A percentile compares a stretch with the other conserved stretches of the same genome.
Evolutionary conservation across 2,113 vertebrate genomes (phyloP).

Genomic region (Pheucticus melanocephalus): DNA sequence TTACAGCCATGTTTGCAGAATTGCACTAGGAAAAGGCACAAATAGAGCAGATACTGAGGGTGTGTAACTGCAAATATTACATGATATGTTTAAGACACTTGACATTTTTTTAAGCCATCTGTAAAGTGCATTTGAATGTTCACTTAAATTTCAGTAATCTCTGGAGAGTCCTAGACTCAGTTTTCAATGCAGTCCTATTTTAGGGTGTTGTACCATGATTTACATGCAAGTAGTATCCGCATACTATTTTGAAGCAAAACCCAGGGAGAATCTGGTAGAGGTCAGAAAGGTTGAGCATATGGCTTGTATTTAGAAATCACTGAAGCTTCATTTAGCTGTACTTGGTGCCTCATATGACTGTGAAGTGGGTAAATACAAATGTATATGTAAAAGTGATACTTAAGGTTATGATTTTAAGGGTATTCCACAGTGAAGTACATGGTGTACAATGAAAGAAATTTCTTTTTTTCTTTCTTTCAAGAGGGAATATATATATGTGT

Average conservation of each 20-base stretch:
- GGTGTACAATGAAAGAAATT: neutral
- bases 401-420: neutral
- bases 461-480: neutral
- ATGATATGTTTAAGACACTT: neutral
- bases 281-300: neutral
- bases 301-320: neutral
- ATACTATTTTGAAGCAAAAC: constrained; percentile 12
- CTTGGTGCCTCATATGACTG: neutral
- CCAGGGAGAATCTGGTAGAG: neutral
- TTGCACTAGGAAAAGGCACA: neutral
- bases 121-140: constrained; percentile 26
- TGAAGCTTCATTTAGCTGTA: neutral
- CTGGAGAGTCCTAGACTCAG: neutral
- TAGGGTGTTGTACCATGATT: neutral
- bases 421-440: neutral
- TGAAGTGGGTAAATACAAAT: neutral
- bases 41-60: neutral
- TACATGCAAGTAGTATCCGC: neutral
- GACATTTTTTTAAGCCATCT: constrained; percentile 21
- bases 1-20: neutral
- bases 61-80: neutral
- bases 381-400: neutral
- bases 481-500: neutral
- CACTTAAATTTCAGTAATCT: constrained; percentile 1
- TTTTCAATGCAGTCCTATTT: constrained; percentile 15